Conservation (phyloP, 2,797 vertebrate genomes). For the Gorsachius magnificus region DNA sequence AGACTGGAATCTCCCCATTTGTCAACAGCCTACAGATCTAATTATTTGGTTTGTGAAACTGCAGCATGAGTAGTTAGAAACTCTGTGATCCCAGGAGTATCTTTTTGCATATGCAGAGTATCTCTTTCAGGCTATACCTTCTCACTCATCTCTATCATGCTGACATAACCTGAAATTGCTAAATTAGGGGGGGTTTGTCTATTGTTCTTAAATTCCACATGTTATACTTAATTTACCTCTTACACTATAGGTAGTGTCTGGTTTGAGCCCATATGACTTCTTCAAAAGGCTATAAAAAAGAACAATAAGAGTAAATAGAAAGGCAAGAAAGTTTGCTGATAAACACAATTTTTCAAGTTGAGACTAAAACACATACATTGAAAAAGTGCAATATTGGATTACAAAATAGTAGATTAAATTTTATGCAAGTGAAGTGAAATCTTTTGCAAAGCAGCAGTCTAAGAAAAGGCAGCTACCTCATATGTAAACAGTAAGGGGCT, state of each 20-base stretch:
- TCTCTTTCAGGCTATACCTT: background rate
- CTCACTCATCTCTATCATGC: background rate
- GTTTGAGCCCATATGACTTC: background rate
- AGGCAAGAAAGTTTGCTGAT: background rate
- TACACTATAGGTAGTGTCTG: background rate
- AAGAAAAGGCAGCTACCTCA: background rate
- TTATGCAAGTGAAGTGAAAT: background rate
- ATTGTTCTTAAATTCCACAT: background rate
- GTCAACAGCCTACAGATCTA: background rate
- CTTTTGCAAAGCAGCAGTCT: background rate
- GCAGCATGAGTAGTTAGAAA: background rate
- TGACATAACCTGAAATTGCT: background rate
- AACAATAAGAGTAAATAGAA: background rate
- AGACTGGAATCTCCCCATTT: background rate
- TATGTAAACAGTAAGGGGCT: background rate
- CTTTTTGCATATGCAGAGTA: background rate
- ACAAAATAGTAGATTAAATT: background rate
- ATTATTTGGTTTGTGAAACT: background rate
- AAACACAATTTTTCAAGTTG: background rate
- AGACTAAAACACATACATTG: background rate
- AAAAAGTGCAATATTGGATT: background rate
- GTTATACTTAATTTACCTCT: background rate
- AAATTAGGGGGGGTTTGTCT: background rate
- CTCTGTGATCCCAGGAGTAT: background rate
- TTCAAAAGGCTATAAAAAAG: background rate